Percentiles rank a stretch among this genome's conserved stretches.
These are phyloP conservation scores for Prolemur simus DNA, from an alignment of 2,113 vertebrate species.

Conservation along the genomic window DNA sequence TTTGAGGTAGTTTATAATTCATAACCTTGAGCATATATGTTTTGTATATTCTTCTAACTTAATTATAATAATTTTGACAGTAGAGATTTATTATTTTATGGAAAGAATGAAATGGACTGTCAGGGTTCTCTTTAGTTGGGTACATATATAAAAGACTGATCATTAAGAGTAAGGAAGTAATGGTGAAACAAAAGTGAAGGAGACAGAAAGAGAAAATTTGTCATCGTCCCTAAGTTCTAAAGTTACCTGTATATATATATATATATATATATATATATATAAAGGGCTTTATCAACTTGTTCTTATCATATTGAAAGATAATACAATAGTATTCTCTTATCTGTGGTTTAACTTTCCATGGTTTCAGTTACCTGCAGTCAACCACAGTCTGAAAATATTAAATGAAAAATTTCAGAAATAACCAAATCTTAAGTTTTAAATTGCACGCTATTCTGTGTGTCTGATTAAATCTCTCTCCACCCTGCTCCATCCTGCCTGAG, in stretches of 20 bases:
- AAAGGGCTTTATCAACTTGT: not conserved
- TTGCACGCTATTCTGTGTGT: not conserved
- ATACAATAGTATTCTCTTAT: not conserved
- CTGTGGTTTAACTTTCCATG: no score
- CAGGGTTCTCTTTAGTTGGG: not conserved
- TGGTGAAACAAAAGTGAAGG: not conserved
- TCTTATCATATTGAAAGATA: conserved; percentile 59
- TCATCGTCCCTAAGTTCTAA: not conserved
- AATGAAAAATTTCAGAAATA: not conserved
- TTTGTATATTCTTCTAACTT: not conserved
- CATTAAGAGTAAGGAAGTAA: not conserved
- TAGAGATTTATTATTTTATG: not conserved
- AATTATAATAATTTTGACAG: not conserved
- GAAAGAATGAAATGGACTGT: not conserved
- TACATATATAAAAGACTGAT: not conserved
- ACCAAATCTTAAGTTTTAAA: not conserved
- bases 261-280: no score
- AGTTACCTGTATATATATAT: no score
- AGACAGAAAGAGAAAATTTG: not conserved
- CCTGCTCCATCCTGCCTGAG: not conserved
- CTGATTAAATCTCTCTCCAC: not conserved
- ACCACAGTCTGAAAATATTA: not conserved
- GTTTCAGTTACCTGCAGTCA: not conserved
- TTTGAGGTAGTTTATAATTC: not conserved
- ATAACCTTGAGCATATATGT: not conserved